These are phyloP conservation scores for Fulica atra DNA, from an alignment of 2,113 vertebrate species.

Conservation along the genomic window DNA sequence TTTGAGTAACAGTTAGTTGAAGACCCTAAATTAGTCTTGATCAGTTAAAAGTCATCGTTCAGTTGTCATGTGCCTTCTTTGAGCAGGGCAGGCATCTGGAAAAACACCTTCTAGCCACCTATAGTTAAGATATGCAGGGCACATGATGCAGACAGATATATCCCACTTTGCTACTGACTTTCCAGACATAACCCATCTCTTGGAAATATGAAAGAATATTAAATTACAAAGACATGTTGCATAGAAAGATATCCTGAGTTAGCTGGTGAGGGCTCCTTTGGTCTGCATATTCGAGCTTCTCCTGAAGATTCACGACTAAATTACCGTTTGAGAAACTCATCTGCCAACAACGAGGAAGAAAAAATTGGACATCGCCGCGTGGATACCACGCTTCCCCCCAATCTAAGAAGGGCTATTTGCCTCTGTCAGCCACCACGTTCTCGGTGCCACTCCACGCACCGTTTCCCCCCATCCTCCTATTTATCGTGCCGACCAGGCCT, in stretches of 20 bases:
- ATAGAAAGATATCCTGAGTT: background rate
- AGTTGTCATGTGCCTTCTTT: background rate
- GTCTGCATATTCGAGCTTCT: background rate
- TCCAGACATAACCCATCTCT: background rate
- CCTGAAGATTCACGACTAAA: background rate
- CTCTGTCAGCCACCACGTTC: background rate
- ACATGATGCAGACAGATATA: background rate
- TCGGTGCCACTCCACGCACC: background rate
- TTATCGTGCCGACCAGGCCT: background rate
- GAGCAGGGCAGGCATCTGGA: background rate
- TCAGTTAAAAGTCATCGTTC: background rate
- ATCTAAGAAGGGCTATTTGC: background rate
- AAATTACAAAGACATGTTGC: background rate
- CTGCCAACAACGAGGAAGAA: background rate
- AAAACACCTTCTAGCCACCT: background rate
- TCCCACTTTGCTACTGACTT: background rate
- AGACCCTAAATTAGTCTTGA: background rate
- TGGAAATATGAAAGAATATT: background rate
- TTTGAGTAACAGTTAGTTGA: background rate
- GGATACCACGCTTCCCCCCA: background rate
- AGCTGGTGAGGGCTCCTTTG: background rate
- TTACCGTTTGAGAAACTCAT: background rate
- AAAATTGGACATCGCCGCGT: fast-evolving
- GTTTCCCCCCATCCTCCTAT: background rate
- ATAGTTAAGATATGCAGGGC: background rate